Percentiles rank a stretch among this genome's conserved stretches.
phyloP scores from a whole-genome alignment of 2,113 vertebrate species.

The Mungos mungo region DNA sequence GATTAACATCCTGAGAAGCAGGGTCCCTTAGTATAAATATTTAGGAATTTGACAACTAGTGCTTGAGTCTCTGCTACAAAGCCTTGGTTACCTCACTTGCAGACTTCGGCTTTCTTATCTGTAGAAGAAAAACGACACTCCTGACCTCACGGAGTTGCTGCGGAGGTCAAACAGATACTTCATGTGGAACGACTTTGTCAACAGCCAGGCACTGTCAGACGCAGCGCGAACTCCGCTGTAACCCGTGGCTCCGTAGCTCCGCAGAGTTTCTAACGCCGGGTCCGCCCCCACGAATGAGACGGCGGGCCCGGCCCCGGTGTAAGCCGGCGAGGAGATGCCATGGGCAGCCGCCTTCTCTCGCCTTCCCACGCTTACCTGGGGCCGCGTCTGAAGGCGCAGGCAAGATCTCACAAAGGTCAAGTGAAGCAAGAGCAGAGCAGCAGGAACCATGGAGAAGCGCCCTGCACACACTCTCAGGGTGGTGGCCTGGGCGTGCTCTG shows the following conservation, averaged over 20 bases:
- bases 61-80: neutral
- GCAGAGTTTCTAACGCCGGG: neutral
- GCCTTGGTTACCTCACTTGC: neutral
- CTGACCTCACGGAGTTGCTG: neutral
- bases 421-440: too few relatives aligned
- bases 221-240: neutral
- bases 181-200: too few relatives aligned
- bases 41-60: neutral
- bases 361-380: rapidly evolving
- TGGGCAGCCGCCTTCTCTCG: too few relatives aligned
- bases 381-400: too few relatives aligned
- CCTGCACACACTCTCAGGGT: rapidly evolving
- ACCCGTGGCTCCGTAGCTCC: rapidly evolving
- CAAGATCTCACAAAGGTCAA: neutral
- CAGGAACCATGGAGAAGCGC: neutral
- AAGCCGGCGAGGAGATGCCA: rapidly evolving
- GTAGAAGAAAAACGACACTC: neutral
- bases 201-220: too few relatives aligned
- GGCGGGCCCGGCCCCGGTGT: rapidly evolving
- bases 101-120: neutral
- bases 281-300: too few relatives aligned
- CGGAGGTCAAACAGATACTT: neutral
- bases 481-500: too few relatives aligned
- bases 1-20: neutral
- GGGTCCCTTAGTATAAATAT: neutral